Evolutionary conservation across 2,113 vertebrate species (phyloP).

Genomic region (Tautogolabrus adspersus): DNA sequence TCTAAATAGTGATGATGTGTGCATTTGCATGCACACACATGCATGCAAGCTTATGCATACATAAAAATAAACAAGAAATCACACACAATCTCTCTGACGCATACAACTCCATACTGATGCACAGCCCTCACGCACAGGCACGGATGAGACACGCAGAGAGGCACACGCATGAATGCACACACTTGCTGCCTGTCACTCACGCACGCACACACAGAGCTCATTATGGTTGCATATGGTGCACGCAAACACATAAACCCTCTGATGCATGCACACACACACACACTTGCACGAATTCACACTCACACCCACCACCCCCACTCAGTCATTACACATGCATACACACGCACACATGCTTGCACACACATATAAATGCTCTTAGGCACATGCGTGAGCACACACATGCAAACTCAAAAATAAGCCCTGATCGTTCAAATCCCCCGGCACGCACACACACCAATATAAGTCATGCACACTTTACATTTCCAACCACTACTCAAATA

Average conservation of each 20-base stretch:
- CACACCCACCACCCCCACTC: conserved; percentile 52
- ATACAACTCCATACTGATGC: conserved; percentile 19
- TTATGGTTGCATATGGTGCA: conserved; percentile 51
- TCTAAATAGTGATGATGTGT: conserved; percentile 53
- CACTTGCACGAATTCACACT: conserved; percentile 31
- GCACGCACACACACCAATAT: conserved; percentile 20
- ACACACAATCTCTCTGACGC: conserved; percentile 19
- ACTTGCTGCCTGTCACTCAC: conserved; percentile 58
- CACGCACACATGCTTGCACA: conserved; percentile 34
- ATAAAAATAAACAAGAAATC: conserved; percentile 44
- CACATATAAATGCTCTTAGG: neutral
- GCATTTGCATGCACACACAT: conserved; percentile 56
- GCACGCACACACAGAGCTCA: conserved; percentile 48
- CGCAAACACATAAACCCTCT: conserved; percentile 34
- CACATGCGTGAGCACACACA: no score
- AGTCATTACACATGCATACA: conserved; percentile 24
- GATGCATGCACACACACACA: neutral
- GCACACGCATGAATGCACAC: conserved; percentile 42
- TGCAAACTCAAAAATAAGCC: conserved; percentile 17
- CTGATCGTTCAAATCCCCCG: conserved; percentile 44
- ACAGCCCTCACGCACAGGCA: conserved; percentile 52
- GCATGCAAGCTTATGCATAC: conserved; percentile 63
- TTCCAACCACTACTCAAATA: conserved; percentile 11
- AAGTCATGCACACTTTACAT: conserved; percentile 19
- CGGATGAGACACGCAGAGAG: conserved; percentile 43